Evolutionary conservation across 2,888 invertebrate genomes (phyloP).

Genomic region (Eupeodes latifasciatus): DNA sequence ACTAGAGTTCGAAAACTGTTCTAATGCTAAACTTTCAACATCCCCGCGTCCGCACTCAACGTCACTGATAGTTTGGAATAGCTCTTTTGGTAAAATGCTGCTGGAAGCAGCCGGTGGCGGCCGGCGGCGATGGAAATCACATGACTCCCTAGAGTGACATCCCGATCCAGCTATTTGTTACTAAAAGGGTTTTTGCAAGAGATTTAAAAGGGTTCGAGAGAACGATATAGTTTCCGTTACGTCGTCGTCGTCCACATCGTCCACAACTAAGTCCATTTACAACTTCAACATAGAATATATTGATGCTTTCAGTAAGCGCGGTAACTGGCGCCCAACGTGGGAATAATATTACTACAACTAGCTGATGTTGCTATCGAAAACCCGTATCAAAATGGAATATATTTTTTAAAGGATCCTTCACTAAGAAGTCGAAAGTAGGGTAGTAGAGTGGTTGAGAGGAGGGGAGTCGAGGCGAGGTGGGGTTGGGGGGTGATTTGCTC

Average conservation of each 20-base stretch:
- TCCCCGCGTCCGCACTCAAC: constrained; percentile 20
- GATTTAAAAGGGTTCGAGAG: constrained; percentile 50
- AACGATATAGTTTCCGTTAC: constrained; percentile 47
- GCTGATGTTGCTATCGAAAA: constrained; percentile 38
- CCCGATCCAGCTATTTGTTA: constrained; percentile 37
- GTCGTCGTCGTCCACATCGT: not conserved
- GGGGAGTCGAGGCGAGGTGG: not conserved
- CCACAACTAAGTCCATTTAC: constrained; percentile 71
- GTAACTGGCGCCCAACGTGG: constrained; percentile 6
- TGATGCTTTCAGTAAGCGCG: constrained; percentile 43
- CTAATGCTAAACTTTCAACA: constrained; percentile 29
- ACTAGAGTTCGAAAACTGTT: constrained; percentile 66
- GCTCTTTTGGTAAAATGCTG: constrained; percentile 35
- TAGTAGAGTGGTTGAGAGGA: not conserved
- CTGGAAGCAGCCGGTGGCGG: not conserved
- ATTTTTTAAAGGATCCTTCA: constrained; percentile 47
- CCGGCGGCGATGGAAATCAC: too few relatives aligned
- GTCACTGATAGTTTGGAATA: constrained; percentile 44
- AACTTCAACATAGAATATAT: constrained; percentile 66
- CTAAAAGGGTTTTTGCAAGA: constrained; percentile 44
- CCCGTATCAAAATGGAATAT: constrained; percentile 56
- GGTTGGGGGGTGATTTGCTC: constrained; percentile 11
- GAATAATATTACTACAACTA: not conserved
- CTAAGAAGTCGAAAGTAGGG: not conserved
- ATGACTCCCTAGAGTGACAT: constrained; percentile 36